phyloP scores from a whole-genome alignment of 1,140 invertebrate genomes.

The Ceratina australensis region DNA sequence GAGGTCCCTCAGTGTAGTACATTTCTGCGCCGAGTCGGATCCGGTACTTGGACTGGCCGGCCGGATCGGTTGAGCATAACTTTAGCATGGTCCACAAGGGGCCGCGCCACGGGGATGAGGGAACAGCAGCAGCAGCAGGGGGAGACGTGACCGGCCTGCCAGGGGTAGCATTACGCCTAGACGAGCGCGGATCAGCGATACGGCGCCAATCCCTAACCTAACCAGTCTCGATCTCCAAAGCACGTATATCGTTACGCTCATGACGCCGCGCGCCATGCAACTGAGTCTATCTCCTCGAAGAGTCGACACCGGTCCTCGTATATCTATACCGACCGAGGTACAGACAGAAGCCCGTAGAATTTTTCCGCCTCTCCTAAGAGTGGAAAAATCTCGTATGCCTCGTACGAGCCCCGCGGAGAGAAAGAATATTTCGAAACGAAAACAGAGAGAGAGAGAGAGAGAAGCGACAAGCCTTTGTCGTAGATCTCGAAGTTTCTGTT shows the following conservation, averaged over 20 bases:
- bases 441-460: too few relatives aligned
- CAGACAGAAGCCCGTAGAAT: conserved; percentile 14
- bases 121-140: conserved; percentile 70
- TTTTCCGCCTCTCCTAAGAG: conserved; percentile 31
- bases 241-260: conserved; percentile 75
- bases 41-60: conserved; percentile 47
- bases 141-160: conserved; percentile 74
- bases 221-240: conserved; percentile 65
- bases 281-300: conserved; percentile 57
- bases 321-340: background rate
- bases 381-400: conserved; percentile 11
- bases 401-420: background rate
- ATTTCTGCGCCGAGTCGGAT: conserved; percentile 41
- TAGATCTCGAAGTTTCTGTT: background rate
- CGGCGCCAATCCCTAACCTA: conserved; percentile 74
- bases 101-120: conserved; percentile 62
- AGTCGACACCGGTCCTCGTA: conserved; percentile 37
- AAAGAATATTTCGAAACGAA: background rate
- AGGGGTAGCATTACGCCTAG: conserved; percentile 72
- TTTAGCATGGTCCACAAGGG: conserved; percentile 61
- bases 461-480: background rate
- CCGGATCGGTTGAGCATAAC: conserved; percentile 51
- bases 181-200: conserved; percentile 75
- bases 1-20: conserved; percentile 43
- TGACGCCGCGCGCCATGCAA: conserved; percentile 66